A percentile compares a stretch with the other conserved stretches of the same genome.
These are phyloP conservation scores for Coilia nasus DNA, from an alignment of 2,797 vertebrate genomes.

Conservation along the genomic window DNA sequence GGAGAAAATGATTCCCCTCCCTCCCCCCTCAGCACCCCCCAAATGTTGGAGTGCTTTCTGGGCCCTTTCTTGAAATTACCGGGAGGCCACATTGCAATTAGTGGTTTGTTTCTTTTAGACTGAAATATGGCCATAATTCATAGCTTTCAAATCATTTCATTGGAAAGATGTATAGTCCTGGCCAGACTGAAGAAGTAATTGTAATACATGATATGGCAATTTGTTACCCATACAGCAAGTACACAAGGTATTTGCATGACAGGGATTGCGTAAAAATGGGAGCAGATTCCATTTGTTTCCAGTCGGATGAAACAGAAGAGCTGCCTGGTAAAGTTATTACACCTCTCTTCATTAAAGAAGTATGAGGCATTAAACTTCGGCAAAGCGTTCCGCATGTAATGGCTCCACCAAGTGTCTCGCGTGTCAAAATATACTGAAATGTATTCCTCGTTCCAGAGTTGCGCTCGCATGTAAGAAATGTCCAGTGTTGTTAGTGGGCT, in stretches of 20 bases:
- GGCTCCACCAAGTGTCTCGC: slow-evolving; percentile 64
- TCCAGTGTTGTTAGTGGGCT: slow-evolving; percentile 52
- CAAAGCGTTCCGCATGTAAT: slow-evolving; percentile 61
- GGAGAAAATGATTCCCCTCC: slow-evolving; percentile 81
- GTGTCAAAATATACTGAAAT: slow-evolving; percentile 56
- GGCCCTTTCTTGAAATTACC: slow-evolving; percentile 76
- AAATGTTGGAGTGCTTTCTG: slow-evolving; percentile 72
- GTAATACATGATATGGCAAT: slow-evolving; percentile 83
- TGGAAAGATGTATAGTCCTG: slow-evolving; percentile 67
- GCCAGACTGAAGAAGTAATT: slow-evolving; percentile 75
- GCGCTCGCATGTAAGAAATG: slow-evolving; percentile 51
- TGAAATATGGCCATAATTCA: slow-evolving; percentile 87
- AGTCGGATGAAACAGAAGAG: slow-evolving; percentile 67
- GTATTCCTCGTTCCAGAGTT: slow-evolving; percentile 50
- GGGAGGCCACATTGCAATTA: slow-evolving; percentile 83
- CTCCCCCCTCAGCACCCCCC: slow-evolving; percentile 20
- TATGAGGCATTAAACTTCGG: slow-evolving; percentile 56
- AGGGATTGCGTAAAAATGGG: slow-evolving; percentile 59
- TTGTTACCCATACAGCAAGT: slow-evolving; percentile 76
- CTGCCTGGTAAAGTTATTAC: slow-evolving; percentile 61
- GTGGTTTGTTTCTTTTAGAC: slow-evolving; percentile 84
- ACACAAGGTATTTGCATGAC: slow-evolving; percentile 77
- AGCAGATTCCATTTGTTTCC: slow-evolving; percentile 67
- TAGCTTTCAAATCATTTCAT: slow-evolving; percentile 81
- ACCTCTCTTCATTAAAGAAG: slow-evolving; percentile 63